Evolutionary conservation across 64 coral and sea anemone species (phyloP).

Genomic region (Dendronephthya gigantea): DNA sequence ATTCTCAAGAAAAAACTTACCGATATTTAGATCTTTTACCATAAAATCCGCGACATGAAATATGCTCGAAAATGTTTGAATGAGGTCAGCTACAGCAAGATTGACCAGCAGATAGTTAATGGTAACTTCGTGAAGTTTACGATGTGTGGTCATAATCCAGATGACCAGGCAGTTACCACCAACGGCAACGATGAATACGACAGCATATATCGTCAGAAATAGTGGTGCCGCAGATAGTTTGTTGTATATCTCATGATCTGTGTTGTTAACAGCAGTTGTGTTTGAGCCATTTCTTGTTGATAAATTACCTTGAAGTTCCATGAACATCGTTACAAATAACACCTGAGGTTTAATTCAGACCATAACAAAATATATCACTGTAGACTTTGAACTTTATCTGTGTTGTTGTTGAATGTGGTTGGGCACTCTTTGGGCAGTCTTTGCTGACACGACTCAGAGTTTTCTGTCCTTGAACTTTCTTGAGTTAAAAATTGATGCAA

Average conservation of each 20-base stretch:
- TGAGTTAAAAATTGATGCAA: no score
- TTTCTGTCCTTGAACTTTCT: no score
- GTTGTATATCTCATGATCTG: not conserved
- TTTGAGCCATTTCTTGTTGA: no score
- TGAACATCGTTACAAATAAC: no score
- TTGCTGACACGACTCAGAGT: no score
- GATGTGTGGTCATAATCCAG: not conserved
- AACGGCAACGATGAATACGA: not conserved
- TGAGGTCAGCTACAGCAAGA: not conserved
- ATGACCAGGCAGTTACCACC: not conserved
- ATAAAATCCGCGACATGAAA: not conserved
- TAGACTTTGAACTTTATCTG: no score
- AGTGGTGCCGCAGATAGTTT: not conserved
- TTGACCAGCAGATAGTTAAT: not conserved
- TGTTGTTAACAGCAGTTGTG: not conserved
- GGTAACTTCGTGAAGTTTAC: not conserved
- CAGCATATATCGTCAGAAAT: not conserved
- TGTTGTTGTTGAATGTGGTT: no score
- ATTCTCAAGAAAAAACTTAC: not conserved
- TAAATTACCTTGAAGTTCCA: no score
- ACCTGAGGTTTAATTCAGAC: no score
- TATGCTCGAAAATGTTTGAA: not conserved
- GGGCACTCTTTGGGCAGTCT: no score
- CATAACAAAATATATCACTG: no score
- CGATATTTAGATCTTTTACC: not conserved